Evolutionary conservation across 2,888 invertebrate genomes (phyloP), one percentile per base, ranked within the genome.

Genomic region (Stenolophus ochropezus): DNA sequence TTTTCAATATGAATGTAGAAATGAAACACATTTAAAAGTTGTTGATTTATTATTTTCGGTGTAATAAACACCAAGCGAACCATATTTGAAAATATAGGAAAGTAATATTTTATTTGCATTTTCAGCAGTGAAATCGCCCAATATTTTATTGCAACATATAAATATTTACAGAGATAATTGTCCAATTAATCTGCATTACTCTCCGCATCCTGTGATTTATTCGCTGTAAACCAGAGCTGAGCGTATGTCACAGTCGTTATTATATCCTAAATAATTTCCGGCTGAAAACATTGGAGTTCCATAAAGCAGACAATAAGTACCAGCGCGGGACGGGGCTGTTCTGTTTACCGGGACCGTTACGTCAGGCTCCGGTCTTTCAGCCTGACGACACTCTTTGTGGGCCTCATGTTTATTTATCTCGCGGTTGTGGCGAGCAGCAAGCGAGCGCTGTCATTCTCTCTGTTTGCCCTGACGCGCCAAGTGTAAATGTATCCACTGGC

Each of bases 231-330:
- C 2, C 25, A 61, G 4, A 21, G 61, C 25, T 27, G 23, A 61
- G n/a, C 8, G n/a, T 14, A 61, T 61, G 61, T 61, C 61, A 25
- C 65, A 42, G 33, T 69, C 65, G 18, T 65, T 27, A 69, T 69
- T 69, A 33, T 69, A 33, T 69, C 65, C 65, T 69, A 69, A 20
- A 69, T 69, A 69, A 69, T 69, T 33, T 69, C 65, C 65, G 61
- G 23, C 5, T 61, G 61, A 61, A 61, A 61, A 69, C 18, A 16
- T 69, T 27, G 27, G 27, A 16, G 42, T 69, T 20, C 33, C 65
- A 69, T 69, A 69, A 69, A 27, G 65, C 33, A 69, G 20, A 21
- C 65, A 69, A 69, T 61, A 69, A 69, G 27, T 69, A 69, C 65
- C 33, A 4, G 8, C 33, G 2, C 1, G 4, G 42, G 18, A 11